phyloP scores from a whole-genome alignment of 1,140 invertebrate genomes.

The Nephila pilipes region DNA sequence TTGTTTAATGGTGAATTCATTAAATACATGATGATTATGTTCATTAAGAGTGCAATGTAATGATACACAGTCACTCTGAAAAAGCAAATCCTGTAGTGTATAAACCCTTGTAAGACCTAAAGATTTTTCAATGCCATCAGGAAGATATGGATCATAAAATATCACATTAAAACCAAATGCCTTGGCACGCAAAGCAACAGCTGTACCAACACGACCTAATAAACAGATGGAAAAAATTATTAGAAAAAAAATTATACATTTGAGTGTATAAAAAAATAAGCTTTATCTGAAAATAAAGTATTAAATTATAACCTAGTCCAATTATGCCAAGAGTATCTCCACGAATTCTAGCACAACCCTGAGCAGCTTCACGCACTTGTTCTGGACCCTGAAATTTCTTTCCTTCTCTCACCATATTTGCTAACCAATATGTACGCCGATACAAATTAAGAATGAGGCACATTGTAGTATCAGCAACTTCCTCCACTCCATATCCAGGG shows the following conservation, averaged over 20 bases:
- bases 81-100: slow-evolving; percentile 95
- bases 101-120: slow-evolving; percentile 97
- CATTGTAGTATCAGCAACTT: slow-evolving; percentile 99
- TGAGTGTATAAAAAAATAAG: background rate
- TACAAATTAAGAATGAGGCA: slow-evolving; percentile 99
- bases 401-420: slow-evolving; percentile 98
- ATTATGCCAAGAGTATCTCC: slow-evolving; percentile 99
- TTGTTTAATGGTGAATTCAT: slow-evolving; percentile 98
- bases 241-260: slow-evolving; percentile 35
- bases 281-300: background rate
- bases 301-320: slow-evolving; percentile 87
- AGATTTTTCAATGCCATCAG: slow-evolving; percentile 97
- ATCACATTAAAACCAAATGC: slow-evolving; percentile 98
- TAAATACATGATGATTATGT: slow-evolving; percentile 98
- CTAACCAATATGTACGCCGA: slow-evolving; percentile 98
- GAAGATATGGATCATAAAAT: slow-evolving; percentile 98
- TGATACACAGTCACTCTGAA: slow-evolving; percentile 97
- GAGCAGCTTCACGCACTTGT: slow-evolving; percentile 94
- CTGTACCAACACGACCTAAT: slow-evolving; percentile 93
- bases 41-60: slow-evolving; percentile 98
- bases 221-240: slow-evolving; percentile 38
- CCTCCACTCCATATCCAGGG: slow-evolving; percentile 99
- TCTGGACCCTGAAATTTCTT: slow-evolving; percentile 98
- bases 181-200: slow-evolving; percentile 96
- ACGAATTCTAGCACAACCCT: slow-evolving; percentile 96